Percentiles rank a stretch among this genome's conserved stretches.
Evolutionary conservation across 2,797 vertebrate genomes (phyloP).

Genomic region (Sebastes cheni): DNA sequence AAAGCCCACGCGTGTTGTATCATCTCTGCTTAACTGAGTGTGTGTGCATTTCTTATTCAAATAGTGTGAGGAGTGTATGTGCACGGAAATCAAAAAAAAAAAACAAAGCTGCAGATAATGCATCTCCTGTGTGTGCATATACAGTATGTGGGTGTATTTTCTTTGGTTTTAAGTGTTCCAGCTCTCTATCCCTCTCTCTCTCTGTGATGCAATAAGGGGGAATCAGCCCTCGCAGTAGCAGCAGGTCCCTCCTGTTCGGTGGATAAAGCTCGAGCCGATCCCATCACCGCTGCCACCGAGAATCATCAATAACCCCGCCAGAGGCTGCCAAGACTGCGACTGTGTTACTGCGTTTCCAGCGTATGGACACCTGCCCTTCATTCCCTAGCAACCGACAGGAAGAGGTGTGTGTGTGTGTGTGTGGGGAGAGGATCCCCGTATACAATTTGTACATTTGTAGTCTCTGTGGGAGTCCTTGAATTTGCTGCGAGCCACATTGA

Average conservation of each 20-base stretch:
- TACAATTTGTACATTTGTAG: slow-evolving; percentile 38
- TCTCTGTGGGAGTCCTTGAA: slow-evolving; percentile 33
- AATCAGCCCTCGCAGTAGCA: slow-evolving; percentile 20
- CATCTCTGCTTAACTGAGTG: not conserved
- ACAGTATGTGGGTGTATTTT: not conserved
- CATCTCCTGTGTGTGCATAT: not conserved
- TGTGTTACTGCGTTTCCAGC: not conserved
- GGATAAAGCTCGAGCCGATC: slow-evolving; percentile 34
- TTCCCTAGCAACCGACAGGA: slow-evolving; percentile 18
- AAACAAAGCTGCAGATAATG: slow-evolving; percentile 1
- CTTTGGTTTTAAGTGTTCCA: not conserved
- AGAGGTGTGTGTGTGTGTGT: not conserved
- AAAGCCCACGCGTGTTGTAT: not conserved
- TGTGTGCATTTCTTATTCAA: slow-evolving; percentile 21
- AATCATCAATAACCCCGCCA: slow-evolving; percentile 62
- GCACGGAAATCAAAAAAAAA: not conserved
- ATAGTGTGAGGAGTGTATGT: not conserved
- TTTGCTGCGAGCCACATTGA: slow-evolving; percentile 39
- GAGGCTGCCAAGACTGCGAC: slow-evolving; percentile 15
- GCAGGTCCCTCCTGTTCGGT: slow-evolving; percentile 26
- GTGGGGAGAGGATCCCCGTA: not conserved
- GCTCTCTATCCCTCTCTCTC: not conserved
- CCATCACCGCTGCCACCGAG: slow-evolving; percentile 36
- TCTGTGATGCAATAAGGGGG: slow-evolving; percentile 32
- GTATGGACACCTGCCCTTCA: slow-evolving; percentile 45